Conservation (phyloP, 2,888 invertebrate genomes). For the Brenthis daphne region DNA sequence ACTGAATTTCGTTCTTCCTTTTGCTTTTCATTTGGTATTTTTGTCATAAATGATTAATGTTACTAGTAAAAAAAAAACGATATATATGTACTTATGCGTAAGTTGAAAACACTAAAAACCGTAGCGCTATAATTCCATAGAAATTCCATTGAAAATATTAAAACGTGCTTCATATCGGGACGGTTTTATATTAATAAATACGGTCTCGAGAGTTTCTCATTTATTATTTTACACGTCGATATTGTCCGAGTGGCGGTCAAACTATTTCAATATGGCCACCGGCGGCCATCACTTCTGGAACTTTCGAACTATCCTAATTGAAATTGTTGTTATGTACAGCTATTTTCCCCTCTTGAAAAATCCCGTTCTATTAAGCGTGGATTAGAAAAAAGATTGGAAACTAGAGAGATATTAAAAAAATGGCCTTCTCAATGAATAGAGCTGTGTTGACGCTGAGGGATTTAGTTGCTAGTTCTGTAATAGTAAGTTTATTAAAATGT, state of each 20-base stretch:
- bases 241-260: conserved; percentile 39
- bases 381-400: conserved; percentile 21
- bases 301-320: conserved; percentile 67
- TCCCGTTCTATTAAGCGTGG: neutral
- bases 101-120: too few species aligned
- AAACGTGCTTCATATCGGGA: neutral
- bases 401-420: conserved; percentile 18
- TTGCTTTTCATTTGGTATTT: too few species aligned
- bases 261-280: conserved; percentile 70
- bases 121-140: neutral
- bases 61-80: too few species aligned
- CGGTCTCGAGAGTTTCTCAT: conserved; percentile 2
- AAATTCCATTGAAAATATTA: neutral
- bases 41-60: too few species aligned
- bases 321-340: conserved; percentile 64
- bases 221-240: conserved; percentile 21
- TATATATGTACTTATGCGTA: too few species aligned
- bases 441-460: conserved; percentile 13
- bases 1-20: too few species aligned
- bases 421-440: conserved; percentile 3
- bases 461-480: conserved; percentile 11
- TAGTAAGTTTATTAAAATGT: conserved; percentile 2
- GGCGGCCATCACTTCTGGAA: conserved; percentile 36
- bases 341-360: conserved; percentile 39
- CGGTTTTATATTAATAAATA: conserved; percentile 2